These are phyloP conservation scores for Eristalinus aeneus DNA, from an alignment of 2,888 invertebrate genomes.

Conservation along the genomic window DNA sequence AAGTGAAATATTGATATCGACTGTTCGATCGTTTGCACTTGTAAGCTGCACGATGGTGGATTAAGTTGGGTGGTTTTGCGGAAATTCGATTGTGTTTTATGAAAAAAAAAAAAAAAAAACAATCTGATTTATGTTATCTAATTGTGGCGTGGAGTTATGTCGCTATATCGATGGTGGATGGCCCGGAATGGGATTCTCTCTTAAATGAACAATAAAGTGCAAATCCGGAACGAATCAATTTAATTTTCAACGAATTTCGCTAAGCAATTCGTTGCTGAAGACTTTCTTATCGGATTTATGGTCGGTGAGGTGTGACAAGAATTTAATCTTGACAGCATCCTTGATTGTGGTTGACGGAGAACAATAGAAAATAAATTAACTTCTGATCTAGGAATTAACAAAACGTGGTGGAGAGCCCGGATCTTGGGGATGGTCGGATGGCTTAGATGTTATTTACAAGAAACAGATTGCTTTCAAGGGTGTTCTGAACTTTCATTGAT, in stretches of 20 bases:
- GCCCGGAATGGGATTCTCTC: neutral
- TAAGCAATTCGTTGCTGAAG: neutral
- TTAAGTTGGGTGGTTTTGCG: neutral
- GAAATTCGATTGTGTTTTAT: slow-evolving; percentile 28
- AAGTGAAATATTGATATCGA: slow-evolving; percentile 6
- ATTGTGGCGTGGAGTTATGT: slow-evolving; percentile 55
- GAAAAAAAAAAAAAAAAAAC: slow-evolving; percentile 57
- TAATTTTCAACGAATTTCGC: neutral
- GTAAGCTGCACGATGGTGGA: neutral
- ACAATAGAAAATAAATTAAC: neutral
- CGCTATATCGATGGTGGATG: neutral
- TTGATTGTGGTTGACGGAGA: neutral
- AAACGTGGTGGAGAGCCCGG: neutral
- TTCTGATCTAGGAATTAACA: neutral
- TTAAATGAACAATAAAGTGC: neutral
- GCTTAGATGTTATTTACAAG: neutral
- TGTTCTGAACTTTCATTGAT: too few relatives aligned
- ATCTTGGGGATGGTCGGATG: too few relatives aligned
- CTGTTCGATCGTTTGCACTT: neutral
- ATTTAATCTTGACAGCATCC: neutral
- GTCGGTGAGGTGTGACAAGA: neutral
- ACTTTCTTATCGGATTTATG: neutral
- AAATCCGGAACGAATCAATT: neutral
- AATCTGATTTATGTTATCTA: slow-evolving; percentile 46
- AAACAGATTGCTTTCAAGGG: slow-evolving; percentile 47